phyloP scores from a whole-genome alignment of 2,888 invertebrate genomes.

The Tineola bisselliella region DNA sequence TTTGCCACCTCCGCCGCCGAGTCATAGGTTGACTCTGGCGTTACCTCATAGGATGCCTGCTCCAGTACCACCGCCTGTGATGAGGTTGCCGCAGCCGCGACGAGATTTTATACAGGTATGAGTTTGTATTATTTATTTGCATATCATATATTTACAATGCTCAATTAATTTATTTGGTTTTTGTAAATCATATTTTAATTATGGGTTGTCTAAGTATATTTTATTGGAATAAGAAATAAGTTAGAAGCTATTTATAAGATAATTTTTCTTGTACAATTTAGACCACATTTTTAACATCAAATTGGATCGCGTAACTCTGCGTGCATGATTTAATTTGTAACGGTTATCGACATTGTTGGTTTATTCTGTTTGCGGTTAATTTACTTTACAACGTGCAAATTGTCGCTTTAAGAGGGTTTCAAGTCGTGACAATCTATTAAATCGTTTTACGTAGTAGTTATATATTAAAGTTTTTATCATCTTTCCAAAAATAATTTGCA shows the following conservation, averaged over 20 bases:
- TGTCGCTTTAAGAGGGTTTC: not conserved
- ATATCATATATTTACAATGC: too few species aligned
- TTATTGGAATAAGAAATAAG: too few species aligned
- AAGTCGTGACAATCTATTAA: not conserved
- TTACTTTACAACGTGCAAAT: not conserved
- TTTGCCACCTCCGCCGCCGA: slow-evolving; percentile 32
- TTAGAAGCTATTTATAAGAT: too few species aligned
- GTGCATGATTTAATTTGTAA: slow-evolving; percentile 32
- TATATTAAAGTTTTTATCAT: too few species aligned
- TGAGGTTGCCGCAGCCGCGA: slow-evolving; percentile 43
- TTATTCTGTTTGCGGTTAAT: not conserved
- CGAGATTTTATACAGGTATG: slow-evolving; percentile 52
- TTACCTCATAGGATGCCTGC: slow-evolving; percentile 51
- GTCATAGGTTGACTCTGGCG: slow-evolving; percentile 44
- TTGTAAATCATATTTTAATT: too few species aligned
- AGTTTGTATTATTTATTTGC: not conserved
- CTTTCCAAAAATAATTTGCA: too few species aligned
- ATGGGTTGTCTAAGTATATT: too few species aligned
- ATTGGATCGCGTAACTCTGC: slow-evolving; percentile 24
- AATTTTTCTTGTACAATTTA: too few species aligned
- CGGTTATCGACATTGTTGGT: slow-evolving; percentile 20
- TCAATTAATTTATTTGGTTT: too few species aligned
- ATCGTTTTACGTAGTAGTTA: not conserved
- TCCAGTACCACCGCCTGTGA: slow-evolving; percentile 30
- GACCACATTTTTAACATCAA: not conserved